phyloP scores from a whole-genome alignment of 2,888 invertebrate species.

The Drosophila melanosoma region DNA sequence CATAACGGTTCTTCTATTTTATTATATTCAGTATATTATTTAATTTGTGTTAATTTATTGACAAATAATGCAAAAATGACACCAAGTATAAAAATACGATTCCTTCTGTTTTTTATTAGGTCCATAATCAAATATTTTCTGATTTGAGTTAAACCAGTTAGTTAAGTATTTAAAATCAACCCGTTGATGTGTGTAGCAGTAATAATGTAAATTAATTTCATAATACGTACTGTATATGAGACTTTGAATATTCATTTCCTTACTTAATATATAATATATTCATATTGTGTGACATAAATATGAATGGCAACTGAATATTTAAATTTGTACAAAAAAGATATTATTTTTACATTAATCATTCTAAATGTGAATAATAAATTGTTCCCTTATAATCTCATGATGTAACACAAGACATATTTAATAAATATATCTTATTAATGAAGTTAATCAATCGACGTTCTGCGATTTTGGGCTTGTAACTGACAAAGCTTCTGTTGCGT shows the following conservation, averaged over 20 bases:
- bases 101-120: neutral
- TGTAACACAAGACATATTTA: neutral
- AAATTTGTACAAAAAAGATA: neutral
- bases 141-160: neutral
- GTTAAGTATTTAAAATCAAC: neutral
- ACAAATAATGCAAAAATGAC: neutral
- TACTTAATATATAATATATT: neutral
- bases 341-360: neutral
- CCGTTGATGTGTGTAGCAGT: neutral
- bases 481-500: neutral
- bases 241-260: neutral
- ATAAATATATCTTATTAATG: neutral
- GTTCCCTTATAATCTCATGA: neutral
- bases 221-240: neutral
- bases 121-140: neutral
- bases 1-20: neutral
- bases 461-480: neutral
- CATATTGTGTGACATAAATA: neutral
- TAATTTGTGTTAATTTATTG: neutral
- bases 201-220: neutral
- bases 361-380: neutral
- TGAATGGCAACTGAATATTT: neutral
- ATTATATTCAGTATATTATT: neutral
- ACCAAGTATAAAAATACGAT: no score
- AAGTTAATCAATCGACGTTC: neutral